Evolutionary conservation across 2,113 vertebrate genomes (phyloP).

Genomic region (Sorex fumeus): DNA sequence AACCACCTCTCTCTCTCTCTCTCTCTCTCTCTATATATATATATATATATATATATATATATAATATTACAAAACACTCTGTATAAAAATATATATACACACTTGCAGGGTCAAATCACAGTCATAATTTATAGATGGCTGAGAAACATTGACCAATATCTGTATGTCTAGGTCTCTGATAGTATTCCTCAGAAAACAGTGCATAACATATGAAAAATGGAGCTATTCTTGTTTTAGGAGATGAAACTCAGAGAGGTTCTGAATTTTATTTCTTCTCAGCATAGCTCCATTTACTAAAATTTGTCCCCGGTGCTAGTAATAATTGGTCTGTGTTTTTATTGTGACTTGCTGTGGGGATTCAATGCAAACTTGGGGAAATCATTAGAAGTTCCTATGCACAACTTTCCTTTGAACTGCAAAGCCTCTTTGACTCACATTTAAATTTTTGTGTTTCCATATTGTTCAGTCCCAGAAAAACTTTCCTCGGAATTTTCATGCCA

Average conservation of each 20-base stretch:
- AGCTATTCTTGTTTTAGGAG: neutral
- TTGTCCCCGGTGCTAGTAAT: neutral
- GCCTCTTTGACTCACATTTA: slow-evolving; percentile 65
- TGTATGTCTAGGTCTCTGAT: neutral
- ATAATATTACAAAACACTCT: no score
- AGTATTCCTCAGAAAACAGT: neutral
- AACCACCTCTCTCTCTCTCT: no score
- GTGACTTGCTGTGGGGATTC: neutral
- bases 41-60: no score
- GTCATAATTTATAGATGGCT: neutral
- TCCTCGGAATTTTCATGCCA: slow-evolving; percentile 75
- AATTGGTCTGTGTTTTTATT: neutral
- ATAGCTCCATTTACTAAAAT: slow-evolving; percentile 46
- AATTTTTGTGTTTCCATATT: slow-evolving; percentile 49
- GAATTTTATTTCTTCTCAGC: neutral
- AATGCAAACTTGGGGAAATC: neutral
- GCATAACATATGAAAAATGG: neutral
- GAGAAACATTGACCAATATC: no score
- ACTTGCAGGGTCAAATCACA: no score
- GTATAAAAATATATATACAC: no score
- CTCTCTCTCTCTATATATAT: no score
- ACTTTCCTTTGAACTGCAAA: slow-evolving; percentile 46
- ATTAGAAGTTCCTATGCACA: neutral
- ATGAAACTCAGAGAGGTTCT: neutral
- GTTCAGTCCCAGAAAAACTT: slow-evolving; percentile 55